Base-by-base conservation (phyloP, 2,113 vertebrate genomes). In the Emydura subglobosa region DNA sequence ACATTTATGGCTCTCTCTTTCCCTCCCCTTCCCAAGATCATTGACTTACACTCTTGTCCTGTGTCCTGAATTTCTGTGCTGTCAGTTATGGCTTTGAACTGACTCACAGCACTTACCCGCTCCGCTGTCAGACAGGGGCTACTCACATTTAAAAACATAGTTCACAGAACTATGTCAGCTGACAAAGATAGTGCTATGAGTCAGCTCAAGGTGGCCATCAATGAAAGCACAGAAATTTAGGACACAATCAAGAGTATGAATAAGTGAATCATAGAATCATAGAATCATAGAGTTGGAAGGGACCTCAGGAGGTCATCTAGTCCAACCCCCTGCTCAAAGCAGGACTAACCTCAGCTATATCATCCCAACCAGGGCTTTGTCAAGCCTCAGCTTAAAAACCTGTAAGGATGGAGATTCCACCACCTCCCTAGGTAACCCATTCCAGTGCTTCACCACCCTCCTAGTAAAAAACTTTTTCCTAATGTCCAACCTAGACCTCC, bases 201-300 rank as follows among this genome's bases (percentile, higher is more conserved):
- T 49, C 14, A 1, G 42, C 42, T 95, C n/a, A 86, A 82, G 74
- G 19, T 22, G 6, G 14, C 79, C 57, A 8, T n/a, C 91, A 49
- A 34, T 93, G 57, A 91, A n/a, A 68, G 24, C n/a, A 61, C 9
- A 79, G 53, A 1, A 3, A 2, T 74, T 74, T 42, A 59, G 79
- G 34, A n/a, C 61, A 19, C 6, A 68, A 2, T 31, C 16, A 65
- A 65, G 12, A 68, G 61, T n/a, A 7, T 0, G 0, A 25, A 47
- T 61, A n/a, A 34, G 47, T 84, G 11, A n/a, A n/a, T n/a, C n/a
- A n/a, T n/a, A n/a, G n/a, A n/a, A n/a, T n/a, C n/a, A n/a, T n/a
- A n/a, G n/a, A n/a, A n/a, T n/a, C n/a, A n/a, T n/a, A n/a, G n/a
- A n/a, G n/a, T n/a, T n/a, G n/a, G n/a, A n/a, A n/a, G n/a, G n/a